These are phyloP conservation scores for Drosophila mettleri DNA, from an alignment of 2,888 invertebrate species.

Conservation along the genomic window DNA sequence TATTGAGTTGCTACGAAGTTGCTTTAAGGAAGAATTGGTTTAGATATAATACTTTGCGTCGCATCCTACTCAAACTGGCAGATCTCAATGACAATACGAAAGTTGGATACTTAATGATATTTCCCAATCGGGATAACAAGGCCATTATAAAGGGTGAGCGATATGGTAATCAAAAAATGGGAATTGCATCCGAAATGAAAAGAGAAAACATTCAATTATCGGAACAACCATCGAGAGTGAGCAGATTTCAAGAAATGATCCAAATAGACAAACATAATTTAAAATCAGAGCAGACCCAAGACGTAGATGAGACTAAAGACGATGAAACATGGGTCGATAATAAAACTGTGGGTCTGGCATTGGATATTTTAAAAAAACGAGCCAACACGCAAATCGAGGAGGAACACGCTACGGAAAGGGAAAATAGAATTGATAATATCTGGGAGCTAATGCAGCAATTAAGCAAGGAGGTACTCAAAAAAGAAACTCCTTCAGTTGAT, in stretches of 20 bases:
- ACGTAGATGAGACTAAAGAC: no score
- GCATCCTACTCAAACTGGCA: constrained; percentile 80
- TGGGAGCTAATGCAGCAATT: neutral
- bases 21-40: constrained; percentile 86
- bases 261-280: neutral
- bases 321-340: neutral
- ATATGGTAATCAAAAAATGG: neutral
- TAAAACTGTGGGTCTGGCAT: neutral
- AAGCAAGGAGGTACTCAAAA: neutral
- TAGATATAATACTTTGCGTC: constrained; percentile 85
- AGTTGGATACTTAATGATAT: constrained; percentile 84
- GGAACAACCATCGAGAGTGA: neutral
- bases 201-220: neutral
- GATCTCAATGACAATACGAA: neutral
- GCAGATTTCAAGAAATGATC: neutral
- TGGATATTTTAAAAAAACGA: neutral
- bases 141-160: constrained; percentile 73
- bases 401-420: neutral
- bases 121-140: constrained; percentile 88
- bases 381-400: neutral
- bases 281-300: no score
- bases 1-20: constrained; percentile 90
- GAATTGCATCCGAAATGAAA: neutral
- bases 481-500: no score
- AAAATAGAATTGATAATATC: neutral